These are phyloP conservation scores for Drosophila hawaiiensis DNA, from an alignment of 2,888 invertebrate genomes.

Conservation along the genomic window DNA sequence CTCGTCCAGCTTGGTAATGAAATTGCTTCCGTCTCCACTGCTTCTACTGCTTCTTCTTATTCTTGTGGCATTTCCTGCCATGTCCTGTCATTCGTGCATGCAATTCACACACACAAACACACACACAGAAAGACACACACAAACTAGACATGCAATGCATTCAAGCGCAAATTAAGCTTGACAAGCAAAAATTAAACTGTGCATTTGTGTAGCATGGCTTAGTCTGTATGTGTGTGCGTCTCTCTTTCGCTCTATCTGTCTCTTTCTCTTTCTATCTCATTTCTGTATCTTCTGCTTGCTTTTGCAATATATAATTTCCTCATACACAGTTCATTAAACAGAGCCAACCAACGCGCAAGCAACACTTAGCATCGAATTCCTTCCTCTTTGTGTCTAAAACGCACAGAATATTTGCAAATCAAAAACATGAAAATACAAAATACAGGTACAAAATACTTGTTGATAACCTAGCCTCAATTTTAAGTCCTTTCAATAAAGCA, in stretches of 20 bases:
- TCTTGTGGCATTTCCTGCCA: conserved; percentile 49
- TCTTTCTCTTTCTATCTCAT: neutral
- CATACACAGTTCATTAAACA: conserved; percentile 76
- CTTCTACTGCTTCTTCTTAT: conserved; percentile 34
- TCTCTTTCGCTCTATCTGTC: conserved; percentile 3
- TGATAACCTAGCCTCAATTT: neutral
- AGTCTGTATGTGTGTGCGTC: conserved; percentile 15
- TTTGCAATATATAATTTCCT: conserved; percentile 75
- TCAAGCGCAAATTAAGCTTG: conserved; percentile 81
- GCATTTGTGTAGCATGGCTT: conserved; percentile 41
- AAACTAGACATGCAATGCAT: conserved; percentile 57
- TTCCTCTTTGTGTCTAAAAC: neutral
- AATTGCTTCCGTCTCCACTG: conserved; percentile 30
- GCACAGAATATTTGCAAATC: conserved; percentile 52
- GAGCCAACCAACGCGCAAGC: conserved; percentile 54
- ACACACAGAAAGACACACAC: conserved; percentile 2
- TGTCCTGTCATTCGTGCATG: conserved; percentile 65
- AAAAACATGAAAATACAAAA: conserved; percentile 10
- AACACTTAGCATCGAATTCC: conserved; percentile 40
- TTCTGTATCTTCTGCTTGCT: conserved; percentile 47
- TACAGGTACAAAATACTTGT: conserved; percentile 16
- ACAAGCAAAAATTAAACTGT: conserved; percentile 80
- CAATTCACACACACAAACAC: conserved; percentile 16
- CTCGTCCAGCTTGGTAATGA: conserved; percentile 37
- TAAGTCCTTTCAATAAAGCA: neutral